These are phyloP conservation scores for Abrostola triplasia DNA, from an alignment of 2,888 invertebrate genomes.

Conservation along the genomic window DNA sequence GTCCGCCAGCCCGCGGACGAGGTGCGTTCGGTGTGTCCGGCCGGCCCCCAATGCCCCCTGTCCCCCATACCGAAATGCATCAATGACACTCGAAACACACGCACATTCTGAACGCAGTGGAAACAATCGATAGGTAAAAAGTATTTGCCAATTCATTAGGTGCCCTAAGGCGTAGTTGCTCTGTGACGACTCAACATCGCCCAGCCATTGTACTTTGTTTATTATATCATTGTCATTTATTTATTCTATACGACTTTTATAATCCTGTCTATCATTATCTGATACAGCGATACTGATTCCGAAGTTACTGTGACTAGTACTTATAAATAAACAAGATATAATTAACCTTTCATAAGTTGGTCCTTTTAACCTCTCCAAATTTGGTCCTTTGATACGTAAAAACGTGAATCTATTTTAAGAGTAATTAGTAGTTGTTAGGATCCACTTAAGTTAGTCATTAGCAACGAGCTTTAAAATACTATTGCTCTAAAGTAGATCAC, in stretches of 20 bases:
- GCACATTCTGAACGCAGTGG: conserved; percentile 81
- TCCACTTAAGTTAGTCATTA: conserved; percentile 6
- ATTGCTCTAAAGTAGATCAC: conserved; percentile 8
- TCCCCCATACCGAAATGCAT: conserved; percentile 86
- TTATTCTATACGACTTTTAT: background rate
- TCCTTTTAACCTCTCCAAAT: conserved; percentile 6
- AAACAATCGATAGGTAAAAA: conserved; percentile 77
- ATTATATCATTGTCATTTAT: background rate
- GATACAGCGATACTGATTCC: background rate
- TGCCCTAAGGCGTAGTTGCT: conserved; percentile 19
- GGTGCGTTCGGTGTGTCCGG: conserved; percentile 68
- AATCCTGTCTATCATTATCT: background rate
- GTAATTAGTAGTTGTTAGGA: background rate
- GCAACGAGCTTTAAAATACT: background rate
- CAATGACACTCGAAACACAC: conserved; percentile 87
- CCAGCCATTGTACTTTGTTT: background rate
- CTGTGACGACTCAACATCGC: background rate
- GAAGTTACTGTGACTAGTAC: background rate
- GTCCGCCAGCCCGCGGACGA: conserved; percentile 52
- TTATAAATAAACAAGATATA: conserved; percentile 8
- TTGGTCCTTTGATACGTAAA: conserved; percentile 20
- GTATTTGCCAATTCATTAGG: conserved; percentile 56
- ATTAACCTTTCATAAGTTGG: background rate
- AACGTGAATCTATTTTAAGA: conserved; percentile 1
- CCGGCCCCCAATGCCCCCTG: conserved; percentile 73